phyloP scores from a whole-genome alignment of 2,113 vertebrate species.

The Steatornis caripensis region DNA sequence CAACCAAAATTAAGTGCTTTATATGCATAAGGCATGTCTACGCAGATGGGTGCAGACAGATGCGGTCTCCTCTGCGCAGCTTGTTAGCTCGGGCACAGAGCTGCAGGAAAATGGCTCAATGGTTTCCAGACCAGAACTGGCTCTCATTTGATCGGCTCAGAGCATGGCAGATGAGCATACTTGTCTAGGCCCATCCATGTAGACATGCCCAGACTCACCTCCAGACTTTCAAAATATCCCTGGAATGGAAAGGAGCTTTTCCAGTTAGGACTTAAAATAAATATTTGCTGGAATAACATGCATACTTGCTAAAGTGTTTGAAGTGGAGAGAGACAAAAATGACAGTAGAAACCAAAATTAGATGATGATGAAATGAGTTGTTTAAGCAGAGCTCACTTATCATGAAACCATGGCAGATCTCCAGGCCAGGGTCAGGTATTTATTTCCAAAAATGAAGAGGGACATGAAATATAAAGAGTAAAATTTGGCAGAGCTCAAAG shows the following conservation, averaged over 20 bases:
- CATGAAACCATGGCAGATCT: not conserved
- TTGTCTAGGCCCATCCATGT: not conserved
- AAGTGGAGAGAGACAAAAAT: slow-evolving; percentile 13
- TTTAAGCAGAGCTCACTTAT: not conserved
- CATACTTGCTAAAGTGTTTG: not conserved
- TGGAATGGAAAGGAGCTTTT: slow-evolving; percentile 45
- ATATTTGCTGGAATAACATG: slow-evolving; percentile 19
- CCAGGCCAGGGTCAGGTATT: not conserved
- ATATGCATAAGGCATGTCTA: not conserved
- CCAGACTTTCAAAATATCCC: slow-evolving; percentile 37
- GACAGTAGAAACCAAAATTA: slow-evolving; percentile 14
- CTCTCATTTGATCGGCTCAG: not conserved
- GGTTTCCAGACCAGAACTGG: not conserved
- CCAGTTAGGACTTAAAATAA: slow-evolving; percentile 23
- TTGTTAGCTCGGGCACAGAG: not conserved
- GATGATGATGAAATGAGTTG: not conserved
- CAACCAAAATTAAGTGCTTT: not conserved
- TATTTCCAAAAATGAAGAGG: not conserved
- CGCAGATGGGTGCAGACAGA: not conserved
- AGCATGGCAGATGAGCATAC: not conserved
- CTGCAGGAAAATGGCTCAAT: not conserved
- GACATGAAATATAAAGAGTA: not conserved
- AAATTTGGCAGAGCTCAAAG: not conserved
- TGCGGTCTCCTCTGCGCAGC: not conserved
- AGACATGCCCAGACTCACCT: slow-evolving; percentile 15